Percentiles rank a stretch among this genome's conserved stretches.
Conservation (phyloP, 2,888 invertebrate genomes). For the Nomada fucata region DNA sequence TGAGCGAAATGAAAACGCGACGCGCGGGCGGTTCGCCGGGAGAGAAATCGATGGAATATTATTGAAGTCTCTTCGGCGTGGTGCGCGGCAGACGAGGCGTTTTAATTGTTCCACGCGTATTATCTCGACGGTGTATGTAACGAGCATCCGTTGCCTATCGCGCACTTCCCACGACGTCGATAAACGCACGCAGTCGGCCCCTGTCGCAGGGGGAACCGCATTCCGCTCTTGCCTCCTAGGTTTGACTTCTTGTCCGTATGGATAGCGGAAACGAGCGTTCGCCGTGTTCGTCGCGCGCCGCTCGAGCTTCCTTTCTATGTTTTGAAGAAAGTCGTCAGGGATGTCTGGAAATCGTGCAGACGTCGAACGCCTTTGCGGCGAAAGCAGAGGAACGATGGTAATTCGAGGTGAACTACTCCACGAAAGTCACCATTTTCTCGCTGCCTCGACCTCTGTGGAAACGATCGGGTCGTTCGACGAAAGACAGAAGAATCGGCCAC, state of each 20-base stretch:
- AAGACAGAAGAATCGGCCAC: too few species aligned
- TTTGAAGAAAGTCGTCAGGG: too few species aligned
- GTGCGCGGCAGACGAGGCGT: neutral
- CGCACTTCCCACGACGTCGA: conserved; percentile 51
- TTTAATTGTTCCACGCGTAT: conserved; percentile 16
- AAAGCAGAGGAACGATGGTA: too few species aligned
- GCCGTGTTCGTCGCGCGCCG: too few species aligned
- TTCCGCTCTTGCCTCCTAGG: neutral
- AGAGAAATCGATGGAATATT: neutral
- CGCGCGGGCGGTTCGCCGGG: neutral
- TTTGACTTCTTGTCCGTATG: neutral
- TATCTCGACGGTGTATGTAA: conserved; percentile 26
- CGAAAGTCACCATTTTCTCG: too few species aligned
- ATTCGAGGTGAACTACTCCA: too few species aligned
- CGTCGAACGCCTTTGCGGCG: too few species aligned
- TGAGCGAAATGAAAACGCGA: neutral
- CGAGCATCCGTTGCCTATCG: conserved; percentile 53
- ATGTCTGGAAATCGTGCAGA: too few species aligned
- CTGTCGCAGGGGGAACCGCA: neutral
- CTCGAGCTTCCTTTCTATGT: too few species aligned
- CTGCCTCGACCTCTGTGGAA: too few species aligned
- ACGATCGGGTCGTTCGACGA: too few species aligned
- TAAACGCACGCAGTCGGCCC: conserved; percentile 31
- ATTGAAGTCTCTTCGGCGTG: conserved; percentile 12
- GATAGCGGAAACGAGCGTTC: neutral